phyloP scores from a whole-genome alignment of 2,113 vertebrate genomes.

The Sebastes fasciatus region DNA sequence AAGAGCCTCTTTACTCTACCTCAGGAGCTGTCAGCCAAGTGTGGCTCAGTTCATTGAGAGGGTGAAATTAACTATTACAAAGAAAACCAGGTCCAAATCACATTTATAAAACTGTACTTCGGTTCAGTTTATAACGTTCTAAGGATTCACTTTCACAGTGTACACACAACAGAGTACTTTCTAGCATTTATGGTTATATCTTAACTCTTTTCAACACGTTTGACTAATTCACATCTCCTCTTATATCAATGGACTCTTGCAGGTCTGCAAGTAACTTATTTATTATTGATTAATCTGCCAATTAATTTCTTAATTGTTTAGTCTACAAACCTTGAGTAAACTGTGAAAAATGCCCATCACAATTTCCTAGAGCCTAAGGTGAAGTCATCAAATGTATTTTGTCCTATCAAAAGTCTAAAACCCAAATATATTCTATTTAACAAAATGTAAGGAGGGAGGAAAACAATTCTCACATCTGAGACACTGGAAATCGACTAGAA shows the following conservation, averaged over 20 bases:
- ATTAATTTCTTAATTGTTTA: background rate
- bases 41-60: background rate
- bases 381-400: background rate
- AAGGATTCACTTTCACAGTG: background rate
- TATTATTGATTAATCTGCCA: background rate
- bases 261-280: background rate
- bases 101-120: background rate
- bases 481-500: background rate
- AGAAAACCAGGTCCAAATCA: background rate
- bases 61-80: background rate
- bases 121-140: background rate
- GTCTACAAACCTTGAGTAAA: background rate
- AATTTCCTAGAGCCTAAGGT: background rate
- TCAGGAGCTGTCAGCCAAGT: background rate
- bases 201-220: background rate
- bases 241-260: background rate
- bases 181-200: background rate
- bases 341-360: background rate
- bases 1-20: background rate
- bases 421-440: rapidly evolving
- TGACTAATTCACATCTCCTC: background rate
- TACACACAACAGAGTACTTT: background rate
- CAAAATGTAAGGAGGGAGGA: background rate
- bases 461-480: background rate
- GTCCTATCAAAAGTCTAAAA: background rate